These are phyloP conservation scores for Thymelicus sylvestris DNA, from an alignment of 2,888 invertebrate genomes.

Conservation along the genomic window DNA sequence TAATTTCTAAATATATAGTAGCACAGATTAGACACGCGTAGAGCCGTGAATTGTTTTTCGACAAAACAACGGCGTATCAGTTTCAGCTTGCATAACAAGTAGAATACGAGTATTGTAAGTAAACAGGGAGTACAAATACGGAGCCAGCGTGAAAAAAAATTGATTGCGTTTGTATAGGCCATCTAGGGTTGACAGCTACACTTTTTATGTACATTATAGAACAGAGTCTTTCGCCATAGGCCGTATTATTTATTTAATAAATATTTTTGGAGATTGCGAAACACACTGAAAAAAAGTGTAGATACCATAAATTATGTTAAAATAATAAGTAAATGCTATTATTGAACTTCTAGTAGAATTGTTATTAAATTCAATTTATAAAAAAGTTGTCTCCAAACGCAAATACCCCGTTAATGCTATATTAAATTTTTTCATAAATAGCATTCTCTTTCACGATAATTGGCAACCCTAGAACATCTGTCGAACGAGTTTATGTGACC, in stretches of 20 bases:
- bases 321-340: no score
- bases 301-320: no score
- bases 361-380: no score
- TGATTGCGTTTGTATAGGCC: constrained; percentile 2
- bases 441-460: neutral
- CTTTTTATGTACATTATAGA: neutral
- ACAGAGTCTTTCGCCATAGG: no score
- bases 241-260: no score
- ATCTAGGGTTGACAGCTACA: constrained; percentile 1
- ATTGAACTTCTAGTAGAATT: no score
- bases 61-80: constrained; percentile 5
- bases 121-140: constrained; percentile 7
- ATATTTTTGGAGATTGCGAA: no score
- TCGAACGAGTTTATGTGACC: constrained; percentile 31
- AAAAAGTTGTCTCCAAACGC: no score
- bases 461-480: constrained; percentile 29
- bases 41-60: neutral
- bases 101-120: neutral
- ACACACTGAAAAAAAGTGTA: no score
- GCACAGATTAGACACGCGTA: neutral
- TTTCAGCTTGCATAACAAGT: constrained; percentile 17
- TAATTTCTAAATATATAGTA: no score
- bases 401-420: no score
- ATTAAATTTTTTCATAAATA: neutral
- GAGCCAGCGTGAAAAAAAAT: neutral